Evolutionary conservation across 2,113 vertebrate species (phyloP).

Genomic region (Gymnorhina tibicen): DNA sequence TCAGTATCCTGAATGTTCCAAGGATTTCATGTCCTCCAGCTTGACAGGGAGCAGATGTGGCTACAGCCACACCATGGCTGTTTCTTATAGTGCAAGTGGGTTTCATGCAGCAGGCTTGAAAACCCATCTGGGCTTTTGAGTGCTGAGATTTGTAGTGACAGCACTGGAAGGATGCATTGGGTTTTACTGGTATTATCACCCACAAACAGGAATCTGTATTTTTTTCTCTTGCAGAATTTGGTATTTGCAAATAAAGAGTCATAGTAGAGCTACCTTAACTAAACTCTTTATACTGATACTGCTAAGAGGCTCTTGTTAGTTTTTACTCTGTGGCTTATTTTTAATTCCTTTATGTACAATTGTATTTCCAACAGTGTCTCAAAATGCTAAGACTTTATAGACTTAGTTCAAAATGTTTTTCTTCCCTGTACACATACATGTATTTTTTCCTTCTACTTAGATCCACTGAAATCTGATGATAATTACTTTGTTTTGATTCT

Average conservation of each 20-base stretch:
- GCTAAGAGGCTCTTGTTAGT: neutral
- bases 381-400: neutral
- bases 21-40: neutral
- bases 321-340: neutral
- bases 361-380: neutral
- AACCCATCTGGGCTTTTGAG: neutral
- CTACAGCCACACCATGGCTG: neutral
- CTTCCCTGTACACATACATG: neutral
- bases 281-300: neutral
- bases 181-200: neutral
- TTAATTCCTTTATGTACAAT: neutral
- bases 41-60: neutral
- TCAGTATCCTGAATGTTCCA: neutral
- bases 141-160: neutral
- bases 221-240: neutral
- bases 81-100: neutral
- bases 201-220: neutral
- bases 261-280: neutral
- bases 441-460: neutral
- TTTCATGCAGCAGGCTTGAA: neutral
- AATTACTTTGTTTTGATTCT: conserved; percentile 36
- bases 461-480: neutral
- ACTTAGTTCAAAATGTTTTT: neutral
- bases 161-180: neutral
- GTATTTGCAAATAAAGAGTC: neutral